Conservation (phyloP, 2,113 vertebrate genomes). For the Ptychochromis oligacanthus region DNA sequence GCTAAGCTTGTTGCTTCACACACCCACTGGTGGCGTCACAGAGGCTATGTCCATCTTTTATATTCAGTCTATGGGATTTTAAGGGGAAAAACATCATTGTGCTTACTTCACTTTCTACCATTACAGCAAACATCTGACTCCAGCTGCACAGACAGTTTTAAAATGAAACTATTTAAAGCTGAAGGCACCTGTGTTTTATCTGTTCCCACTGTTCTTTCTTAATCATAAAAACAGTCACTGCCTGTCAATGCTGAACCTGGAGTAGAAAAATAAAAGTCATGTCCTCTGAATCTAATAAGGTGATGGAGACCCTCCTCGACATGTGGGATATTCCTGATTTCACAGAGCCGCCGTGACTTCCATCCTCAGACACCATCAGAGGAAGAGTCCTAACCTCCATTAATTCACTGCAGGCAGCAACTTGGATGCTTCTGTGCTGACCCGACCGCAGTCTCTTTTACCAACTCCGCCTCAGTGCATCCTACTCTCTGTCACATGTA, state of each 20-base stretch:
- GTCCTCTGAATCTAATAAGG: conserved; percentile 29
- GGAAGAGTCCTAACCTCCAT: conserved; percentile 25
- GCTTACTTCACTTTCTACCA: conserved; percentile 45
- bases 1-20: neutral
- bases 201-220: neutral
- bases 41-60: conserved; percentile 2
- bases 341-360: conserved; percentile 14
- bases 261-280: conserved; percentile 69
- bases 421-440: neutral
- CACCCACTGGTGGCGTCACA: neutral
- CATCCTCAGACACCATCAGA: neutral
- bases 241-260: neutral
- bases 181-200: conserved; percentile 61
- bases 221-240: conserved; percentile 18
- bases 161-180: conserved; percentile 35
- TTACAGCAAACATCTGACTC: neutral
- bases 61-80: conserved; percentile 6
- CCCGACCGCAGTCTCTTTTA: neutral
- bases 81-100: conserved; percentile 20
- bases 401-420: neutral
- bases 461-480: neutral
- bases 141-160: conserved; percentile 10
- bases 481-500: neutral
- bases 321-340: conserved; percentile 40
- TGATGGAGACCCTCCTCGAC: conserved; percentile 8